Conservation (phyloP, 2,113 vertebrate species). For the Microcebus griseorufus region DNA sequence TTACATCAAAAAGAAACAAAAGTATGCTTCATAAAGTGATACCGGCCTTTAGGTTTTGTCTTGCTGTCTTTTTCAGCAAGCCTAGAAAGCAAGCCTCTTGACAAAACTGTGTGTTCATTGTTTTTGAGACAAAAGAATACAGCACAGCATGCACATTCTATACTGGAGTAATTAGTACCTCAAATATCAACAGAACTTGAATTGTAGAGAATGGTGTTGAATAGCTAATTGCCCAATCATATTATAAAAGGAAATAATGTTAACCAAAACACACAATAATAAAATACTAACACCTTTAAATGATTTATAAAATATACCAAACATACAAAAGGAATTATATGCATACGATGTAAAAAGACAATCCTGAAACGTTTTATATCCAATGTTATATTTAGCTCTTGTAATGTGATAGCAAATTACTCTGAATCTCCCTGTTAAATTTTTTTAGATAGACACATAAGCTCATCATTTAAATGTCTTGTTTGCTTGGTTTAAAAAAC, state of each 20-base stretch:
- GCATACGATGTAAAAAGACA: neutral
- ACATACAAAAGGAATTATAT: neutral
- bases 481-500: conserved; percentile 53
- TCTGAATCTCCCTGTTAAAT: neutral
- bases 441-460: neutral
- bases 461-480: conserved; percentile 1
- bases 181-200: conserved; percentile 78
- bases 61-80: conserved; percentile 70
- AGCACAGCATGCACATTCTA: conserved; percentile 58
- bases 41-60: conserved; percentile 58
- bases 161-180: conserved; percentile 75
- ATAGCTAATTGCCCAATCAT: conserved; percentile 66
- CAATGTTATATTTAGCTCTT: conserved; percentile 27
- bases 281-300: conserved; percentile 38
- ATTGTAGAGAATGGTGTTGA: conserved; percentile 50
- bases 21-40: conserved; percentile 33
- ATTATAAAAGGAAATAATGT: conserved; percentile 63
- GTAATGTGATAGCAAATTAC: neutral
- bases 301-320: conserved; percentile 31
- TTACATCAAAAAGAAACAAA: conserved; percentile 71
- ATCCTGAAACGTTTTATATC: neutral
- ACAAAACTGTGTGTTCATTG: conserved; percentile 74
- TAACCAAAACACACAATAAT: conserved; percentile 29
- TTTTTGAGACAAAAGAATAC: conserved; percentile 71
- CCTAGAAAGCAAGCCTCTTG: conserved; percentile 65